Evolutionary conservation across 2,888 invertebrate genomes (phyloP).

Genomic region (Choristoneura rosaceana): DNA sequence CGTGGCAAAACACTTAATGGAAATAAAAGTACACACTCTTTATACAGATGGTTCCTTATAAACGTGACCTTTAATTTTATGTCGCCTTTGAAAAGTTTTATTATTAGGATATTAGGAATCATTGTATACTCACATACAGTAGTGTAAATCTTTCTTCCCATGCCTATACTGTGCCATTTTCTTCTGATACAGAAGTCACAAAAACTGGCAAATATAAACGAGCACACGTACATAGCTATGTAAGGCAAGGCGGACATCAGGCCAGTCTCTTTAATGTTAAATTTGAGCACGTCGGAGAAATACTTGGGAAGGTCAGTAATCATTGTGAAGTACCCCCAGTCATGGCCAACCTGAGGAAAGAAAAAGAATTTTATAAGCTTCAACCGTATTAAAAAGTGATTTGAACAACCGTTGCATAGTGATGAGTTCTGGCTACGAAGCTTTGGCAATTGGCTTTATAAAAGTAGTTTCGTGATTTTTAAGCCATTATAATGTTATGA

Average conservation of each 20-base stretch:
- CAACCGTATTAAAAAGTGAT: too few species aligned
- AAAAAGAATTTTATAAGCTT: not conserved
- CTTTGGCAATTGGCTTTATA: too few species aligned
- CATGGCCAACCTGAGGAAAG: conserved; percentile 84
- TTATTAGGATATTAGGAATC: not conserved
- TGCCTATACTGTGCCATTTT: conserved; percentile 84
- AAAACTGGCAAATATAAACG: conserved; percentile 86
- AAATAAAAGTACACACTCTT: too few species aligned
- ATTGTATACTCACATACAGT: conserved; percentile 83
- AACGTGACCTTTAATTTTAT: too few species aligned
- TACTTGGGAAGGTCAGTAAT: conserved; percentile 89
- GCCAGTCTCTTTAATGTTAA: conserved; percentile 87
- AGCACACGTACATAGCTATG: conserved; percentile 87
- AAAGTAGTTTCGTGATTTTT: too few species aligned
- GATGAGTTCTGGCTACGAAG: too few species aligned
- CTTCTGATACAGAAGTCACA: conserved; percentile 88
- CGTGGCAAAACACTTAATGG: not conserved
- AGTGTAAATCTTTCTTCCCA: conserved; percentile 87
- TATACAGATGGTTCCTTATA: too few species aligned
- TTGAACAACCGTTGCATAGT: too few species aligned
- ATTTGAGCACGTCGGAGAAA: conserved; percentile 87
- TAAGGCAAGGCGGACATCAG: conserved; percentile 88
- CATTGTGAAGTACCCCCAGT: conserved; percentile 89
- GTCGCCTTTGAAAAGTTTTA: too few species aligned
- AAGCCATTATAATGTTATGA: too few species aligned